phyloP scores from a whole-genome alignment of 2,113 vertebrate species.

The Myotis yumanensis region DNA sequence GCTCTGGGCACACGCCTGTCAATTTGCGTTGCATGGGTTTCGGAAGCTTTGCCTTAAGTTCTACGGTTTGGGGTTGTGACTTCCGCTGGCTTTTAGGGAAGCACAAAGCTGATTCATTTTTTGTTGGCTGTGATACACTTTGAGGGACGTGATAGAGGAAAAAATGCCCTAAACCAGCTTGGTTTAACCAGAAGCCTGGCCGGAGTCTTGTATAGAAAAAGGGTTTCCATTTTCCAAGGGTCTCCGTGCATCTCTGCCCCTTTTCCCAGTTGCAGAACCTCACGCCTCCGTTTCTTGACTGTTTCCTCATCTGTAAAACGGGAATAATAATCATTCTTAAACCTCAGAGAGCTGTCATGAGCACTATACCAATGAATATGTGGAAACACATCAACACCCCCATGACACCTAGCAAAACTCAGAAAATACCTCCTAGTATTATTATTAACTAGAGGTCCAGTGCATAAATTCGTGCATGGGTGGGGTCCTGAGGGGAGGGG shows the following conservation, averaged over 20 bases:
- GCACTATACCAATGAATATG: neutral
- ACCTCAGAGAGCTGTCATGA: neutral
- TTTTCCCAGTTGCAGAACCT: neutral
- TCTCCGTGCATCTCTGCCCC: neutral
- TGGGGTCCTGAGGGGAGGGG: too few relatives aligned
- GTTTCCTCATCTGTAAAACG: neutral
- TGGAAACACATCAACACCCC: neutral
- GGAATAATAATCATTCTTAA: neutral
- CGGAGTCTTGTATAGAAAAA: neutral
- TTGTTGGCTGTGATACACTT: neutral
- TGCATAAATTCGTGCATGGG: too few relatives aligned
- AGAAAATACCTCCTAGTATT: too few relatives aligned
- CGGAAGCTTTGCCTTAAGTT: neutral
- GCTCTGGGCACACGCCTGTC: neutral
- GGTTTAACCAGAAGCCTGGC: neutral
- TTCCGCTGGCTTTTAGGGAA: neutral
- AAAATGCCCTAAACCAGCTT: neutral
- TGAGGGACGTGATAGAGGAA: neutral
- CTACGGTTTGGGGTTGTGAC: neutral
- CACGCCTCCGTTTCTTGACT: neutral
- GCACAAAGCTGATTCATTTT: neutral
- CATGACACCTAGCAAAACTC: neutral
- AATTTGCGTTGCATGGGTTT: neutral
- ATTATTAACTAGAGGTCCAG: too few relatives aligned
- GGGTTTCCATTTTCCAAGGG: neutral